Percentiles rank a stretch among this genome's conserved stretches.
Conservation (phyloP, 2,797 vertebrate species). For the Mareca strepera region DNA sequence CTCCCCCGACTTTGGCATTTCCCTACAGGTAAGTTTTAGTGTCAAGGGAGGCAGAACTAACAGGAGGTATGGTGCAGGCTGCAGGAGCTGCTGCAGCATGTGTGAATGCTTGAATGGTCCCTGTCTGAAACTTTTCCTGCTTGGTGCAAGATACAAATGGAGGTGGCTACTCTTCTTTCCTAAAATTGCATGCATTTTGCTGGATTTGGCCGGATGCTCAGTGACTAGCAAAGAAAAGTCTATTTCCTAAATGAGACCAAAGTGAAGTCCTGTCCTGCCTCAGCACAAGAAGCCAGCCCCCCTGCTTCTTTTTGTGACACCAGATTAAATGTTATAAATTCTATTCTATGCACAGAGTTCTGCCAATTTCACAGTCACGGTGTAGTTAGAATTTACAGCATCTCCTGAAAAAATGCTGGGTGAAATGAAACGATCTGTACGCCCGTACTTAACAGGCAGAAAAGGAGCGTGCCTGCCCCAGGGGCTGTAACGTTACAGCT, state of each 20-base stretch:
- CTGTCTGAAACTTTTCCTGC: background rate
- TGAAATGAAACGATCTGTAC: background rate
- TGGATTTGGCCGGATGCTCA: background rate
- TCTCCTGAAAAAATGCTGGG: background rate
- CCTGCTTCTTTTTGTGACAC: background rate
- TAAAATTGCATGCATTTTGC: background rate
- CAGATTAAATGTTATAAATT: background rate
- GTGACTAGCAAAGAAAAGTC: background rate
- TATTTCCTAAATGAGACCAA: background rate
- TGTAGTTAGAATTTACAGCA: background rate
- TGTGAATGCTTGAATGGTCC: background rate
- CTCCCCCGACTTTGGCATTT: background rate
- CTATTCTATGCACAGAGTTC: background rate
- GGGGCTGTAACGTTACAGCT: background rate
- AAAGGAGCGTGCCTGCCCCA: background rate
- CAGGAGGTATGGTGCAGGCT: accelerated
- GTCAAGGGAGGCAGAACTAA: background rate
- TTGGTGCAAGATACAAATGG: background rate
- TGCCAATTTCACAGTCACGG: background rate
- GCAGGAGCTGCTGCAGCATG: background rate
- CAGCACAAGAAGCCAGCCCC: background rate
- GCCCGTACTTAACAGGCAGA: background rate
- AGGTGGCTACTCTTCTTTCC: background rate
- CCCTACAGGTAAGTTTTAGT: background rate
- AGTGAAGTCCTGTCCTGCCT: background rate